A percentile compares a stretch with the other conserved stretches of the same genome.
Conservation (phyloP, 2,113 vertebrate genomes). For the Argyrosomus japonicus region DNA sequence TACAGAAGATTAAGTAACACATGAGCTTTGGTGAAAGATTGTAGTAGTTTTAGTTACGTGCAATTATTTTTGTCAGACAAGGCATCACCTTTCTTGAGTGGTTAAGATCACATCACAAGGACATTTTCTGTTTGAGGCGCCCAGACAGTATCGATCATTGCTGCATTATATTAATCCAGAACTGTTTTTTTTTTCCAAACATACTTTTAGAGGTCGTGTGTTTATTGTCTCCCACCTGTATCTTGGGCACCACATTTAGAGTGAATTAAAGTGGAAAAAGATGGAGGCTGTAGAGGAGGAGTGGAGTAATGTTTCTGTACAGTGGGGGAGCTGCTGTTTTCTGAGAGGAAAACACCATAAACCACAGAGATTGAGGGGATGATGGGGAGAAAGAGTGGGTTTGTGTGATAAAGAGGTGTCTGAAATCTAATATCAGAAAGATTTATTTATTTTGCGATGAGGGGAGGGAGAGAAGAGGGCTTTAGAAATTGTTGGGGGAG, state of each 20-base stretch:
- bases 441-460: slow-evolving; percentile 83
- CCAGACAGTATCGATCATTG: slow-evolving; percentile 1
- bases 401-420: slow-evolving; percentile 80
- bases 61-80: background rate
- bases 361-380: slow-evolving; percentile 57
- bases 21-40: background rate
- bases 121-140: slow-evolving; percentile 4
- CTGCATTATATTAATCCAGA: background rate
- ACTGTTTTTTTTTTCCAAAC: background rate
- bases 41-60: background rate
- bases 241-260: background rate
- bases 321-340: slow-evolving; percentile 32
- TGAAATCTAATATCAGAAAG: slow-evolving; percentile 82
- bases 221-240: background rate
- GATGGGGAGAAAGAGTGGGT: slow-evolving; percentile 40
- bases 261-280: slow-evolving; percentile 8
- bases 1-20: background rate
- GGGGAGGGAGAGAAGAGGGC: slow-evolving; percentile 47
- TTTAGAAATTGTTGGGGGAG: slow-evolving; percentile 74
- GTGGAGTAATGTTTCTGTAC: slow-evolving; percentile 13
- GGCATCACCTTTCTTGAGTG: background rate
- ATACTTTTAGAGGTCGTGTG: background rate
- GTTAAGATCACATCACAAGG: background rate
- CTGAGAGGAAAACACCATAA: slow-evolving; percentile 33
- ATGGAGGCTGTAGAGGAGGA: background rate